Base-by-base conservation (phyloP, 1,140 invertebrate species). In the Coptotermes formosanus region DNA sequence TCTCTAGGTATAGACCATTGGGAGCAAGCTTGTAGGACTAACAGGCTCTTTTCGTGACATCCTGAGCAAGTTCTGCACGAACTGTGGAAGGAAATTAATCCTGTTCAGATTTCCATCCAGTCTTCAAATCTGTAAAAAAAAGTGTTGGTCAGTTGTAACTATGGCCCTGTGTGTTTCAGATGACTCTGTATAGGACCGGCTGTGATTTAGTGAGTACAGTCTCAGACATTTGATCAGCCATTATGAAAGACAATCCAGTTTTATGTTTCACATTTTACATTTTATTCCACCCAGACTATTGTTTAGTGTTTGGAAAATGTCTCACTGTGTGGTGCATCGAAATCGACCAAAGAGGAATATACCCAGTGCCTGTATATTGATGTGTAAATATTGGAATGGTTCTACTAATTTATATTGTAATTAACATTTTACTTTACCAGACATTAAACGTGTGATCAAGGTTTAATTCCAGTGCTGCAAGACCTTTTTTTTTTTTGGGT, bases 381-480 rank as follows among this genome's bases (percentile, higher is more conserved):
- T 75, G 64, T 75, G 64, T 75, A 75, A 25, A 75, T 75, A 75
- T 14, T n/a, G n/a, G 64, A 30, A 75, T 30, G 52, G n/a, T 30
- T 25, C 64, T 75, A 75, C 64, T 75, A 75, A 30, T 75, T 75
- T 75, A 75, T 75, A 75, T 75, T 75, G 64, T 75, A 75, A 75
- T 75, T 75, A 75, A 75, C 25, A n/a, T 30, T 64, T n/a, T 75
- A 30, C 9, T 75, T 75, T 75, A n/a, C 64, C 14, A 12, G 64
- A 75, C 64, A 7, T 14, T 64, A 23, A 64, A 25, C n/a, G n/a
- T 75, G 64, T 75, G 64, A 25, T 12, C 7, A 30, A 75, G 64
- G 16, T 75, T 12, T 75, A 30, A 64, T 75, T 75, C 0, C 64
- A 75, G 64, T 75, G 64, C 64, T 75, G 64, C 64, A 75, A 75